These are phyloP conservation scores for Battus philenor DNA, from an alignment of 1,140 invertebrate genomes.

Conservation along the genomic window DNA sequence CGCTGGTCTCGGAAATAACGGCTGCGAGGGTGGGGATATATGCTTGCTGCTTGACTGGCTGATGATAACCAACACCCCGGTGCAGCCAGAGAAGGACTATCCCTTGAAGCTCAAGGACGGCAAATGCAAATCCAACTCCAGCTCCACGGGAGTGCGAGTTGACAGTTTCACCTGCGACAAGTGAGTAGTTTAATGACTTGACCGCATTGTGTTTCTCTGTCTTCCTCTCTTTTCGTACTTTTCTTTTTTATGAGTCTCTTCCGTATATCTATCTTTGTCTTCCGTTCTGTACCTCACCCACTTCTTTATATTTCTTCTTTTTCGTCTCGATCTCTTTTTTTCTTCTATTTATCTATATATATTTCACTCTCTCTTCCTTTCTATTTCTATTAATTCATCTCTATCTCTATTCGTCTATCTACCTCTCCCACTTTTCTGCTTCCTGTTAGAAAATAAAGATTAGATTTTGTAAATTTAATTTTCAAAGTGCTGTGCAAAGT, in stretches of 20 bases:
- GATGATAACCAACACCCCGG: constrained; percentile 72
- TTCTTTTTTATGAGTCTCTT: not conserved
- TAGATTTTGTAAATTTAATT: too few species aligned
- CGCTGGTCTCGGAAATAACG: constrained; percentile 82
- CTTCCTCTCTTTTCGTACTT: not conserved
- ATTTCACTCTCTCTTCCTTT: too few species aligned
- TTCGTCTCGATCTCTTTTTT: too few species aligned
- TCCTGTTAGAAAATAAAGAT: too few species aligned
- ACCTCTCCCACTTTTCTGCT: too few species aligned
- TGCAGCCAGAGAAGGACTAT: constrained; percentile 80
- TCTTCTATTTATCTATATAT: too few species aligned
- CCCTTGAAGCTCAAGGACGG: constrained; percentile 79
- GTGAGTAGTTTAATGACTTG: constrained; percentile 41
- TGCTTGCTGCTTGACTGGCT: constrained; percentile 87
- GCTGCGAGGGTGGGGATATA: constrained; percentile 89
- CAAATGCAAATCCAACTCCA: constrained; percentile 76
- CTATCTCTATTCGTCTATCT: too few species aligned
- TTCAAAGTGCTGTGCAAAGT: too few species aligned
- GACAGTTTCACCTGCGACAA: constrained; percentile 74
- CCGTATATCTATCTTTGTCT: not conserved
- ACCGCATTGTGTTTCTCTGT: not conserved
- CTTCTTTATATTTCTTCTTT: too few species aligned
- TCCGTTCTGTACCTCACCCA: not conserved
- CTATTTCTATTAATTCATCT: too few species aligned
- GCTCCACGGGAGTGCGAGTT: constrained; percentile 44